A percentile compares a stretch with the other conserved stretches of the same genome.
Evolutionary conservation across 2,888 invertebrate species (phyloP).

Genomic region (Volucella inflata): DNA sequence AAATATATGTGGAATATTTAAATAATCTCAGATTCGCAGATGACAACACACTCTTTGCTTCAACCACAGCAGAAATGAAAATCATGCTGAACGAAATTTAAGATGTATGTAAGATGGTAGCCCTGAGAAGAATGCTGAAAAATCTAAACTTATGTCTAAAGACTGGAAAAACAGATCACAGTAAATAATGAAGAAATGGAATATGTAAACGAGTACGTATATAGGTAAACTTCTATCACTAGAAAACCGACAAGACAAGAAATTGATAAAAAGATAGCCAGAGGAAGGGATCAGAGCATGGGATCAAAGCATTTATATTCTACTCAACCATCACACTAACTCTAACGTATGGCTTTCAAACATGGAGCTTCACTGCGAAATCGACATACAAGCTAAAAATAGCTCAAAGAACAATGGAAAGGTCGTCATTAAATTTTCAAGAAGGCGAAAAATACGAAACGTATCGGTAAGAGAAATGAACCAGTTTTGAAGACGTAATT

Average conservation of each 20-base stretch:
- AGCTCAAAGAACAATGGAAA: background rate
- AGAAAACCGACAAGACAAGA: too few species aligned
- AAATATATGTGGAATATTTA: background rate
- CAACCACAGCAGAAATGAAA: slow-evolving; percentile 15
- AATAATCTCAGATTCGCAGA: slow-evolving; percentile 12
- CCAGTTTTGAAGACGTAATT: background rate
- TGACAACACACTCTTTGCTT: slow-evolving; percentile 1
- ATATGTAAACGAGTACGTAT: too few species aligned
- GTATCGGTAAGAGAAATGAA: background rate
- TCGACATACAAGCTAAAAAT: too few species aligned
- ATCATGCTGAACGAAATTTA: background rate
- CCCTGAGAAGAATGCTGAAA: background rate
- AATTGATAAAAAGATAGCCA: background rate
- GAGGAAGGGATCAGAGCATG: background rate
- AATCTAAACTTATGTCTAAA: background rate
- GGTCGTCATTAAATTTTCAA: background rate
- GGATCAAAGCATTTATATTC: too few species aligned
- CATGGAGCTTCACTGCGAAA: too few species aligned
- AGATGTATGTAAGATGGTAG: too few species aligned
- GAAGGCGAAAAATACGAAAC: background rate
- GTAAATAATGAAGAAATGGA: background rate
- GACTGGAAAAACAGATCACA: background rate
- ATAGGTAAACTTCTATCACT: too few species aligned
- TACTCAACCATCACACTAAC: too few species aligned
- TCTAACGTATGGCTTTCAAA: too few species aligned